phyloP scores from a whole-genome alignment of 2,113 vertebrate species.

The Uropsilus gracilis region DNA sequence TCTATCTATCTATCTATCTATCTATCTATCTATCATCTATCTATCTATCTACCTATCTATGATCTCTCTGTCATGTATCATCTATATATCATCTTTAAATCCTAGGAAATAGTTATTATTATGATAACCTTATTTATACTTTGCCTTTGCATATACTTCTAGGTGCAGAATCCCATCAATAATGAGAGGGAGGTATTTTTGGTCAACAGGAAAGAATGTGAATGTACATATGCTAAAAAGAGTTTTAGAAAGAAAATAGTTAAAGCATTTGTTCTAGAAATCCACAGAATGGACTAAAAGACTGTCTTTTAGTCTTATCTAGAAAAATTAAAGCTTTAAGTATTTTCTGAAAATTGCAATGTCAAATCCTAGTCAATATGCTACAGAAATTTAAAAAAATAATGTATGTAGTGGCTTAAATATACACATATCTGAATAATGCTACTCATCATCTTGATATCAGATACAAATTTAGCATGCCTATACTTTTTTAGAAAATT shows the following conservation, averaged over 20 bases:
- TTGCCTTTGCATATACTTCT: not conserved
- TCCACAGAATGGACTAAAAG: not conserved
- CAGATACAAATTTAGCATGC: not conserved
- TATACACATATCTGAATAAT: not conserved
- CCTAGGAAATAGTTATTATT: not conserved
- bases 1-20: too few relatives aligned
- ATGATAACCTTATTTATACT: not conserved
- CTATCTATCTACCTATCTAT: too few relatives aligned
- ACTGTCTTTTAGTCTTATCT: not conserved
- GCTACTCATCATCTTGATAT: not conserved
- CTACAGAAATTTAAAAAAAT: not conserved
- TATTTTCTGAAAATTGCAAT: not conserved
- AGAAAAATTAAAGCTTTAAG: not conserved
- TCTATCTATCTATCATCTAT: too few relatives aligned
- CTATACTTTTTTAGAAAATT: not conserved
- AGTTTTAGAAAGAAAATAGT: not conserved
- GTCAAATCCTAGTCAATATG: not conserved
- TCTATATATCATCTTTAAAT: not conserved
- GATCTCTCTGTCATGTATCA: too few relatives aligned
- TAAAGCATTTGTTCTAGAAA: not conserved
- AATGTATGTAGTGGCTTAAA: not conserved
- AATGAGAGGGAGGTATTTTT: not conserved
- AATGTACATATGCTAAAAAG: not conserved
- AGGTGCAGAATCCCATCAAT: not conserved
- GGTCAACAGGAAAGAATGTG: not conserved